Evolutionary conservation across 2,888 invertebrate species (phyloP), one percentile per base, ranked within the genome.

Genomic region (Isoperla grammatica): DNA sequence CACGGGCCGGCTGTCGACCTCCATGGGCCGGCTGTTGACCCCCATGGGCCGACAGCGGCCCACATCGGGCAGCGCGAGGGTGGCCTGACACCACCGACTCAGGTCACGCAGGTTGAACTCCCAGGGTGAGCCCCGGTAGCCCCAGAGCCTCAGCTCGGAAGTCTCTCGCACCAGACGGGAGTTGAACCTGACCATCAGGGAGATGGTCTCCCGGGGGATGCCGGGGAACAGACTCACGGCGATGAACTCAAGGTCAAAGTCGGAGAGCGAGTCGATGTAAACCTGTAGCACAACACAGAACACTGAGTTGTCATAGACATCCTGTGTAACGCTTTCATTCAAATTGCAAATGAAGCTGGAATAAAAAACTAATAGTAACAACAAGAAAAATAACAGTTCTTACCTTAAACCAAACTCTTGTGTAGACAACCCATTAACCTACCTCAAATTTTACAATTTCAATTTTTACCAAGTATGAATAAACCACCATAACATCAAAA

Each of bases 81-180:
- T 29, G 29, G 29, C 29, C 68, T 95, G 87, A 71, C 93, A 93
- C 96, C 96, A 98, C 66, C 98, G 83, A 61, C 88, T 85, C 66
- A 99, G 80, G 72, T 99, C 99, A 68, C 99, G 82, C 49, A 99
- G 78, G 77, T 99, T 99, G 77, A 97, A 93, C 75, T 99, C 98
- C 88, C 93, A 98, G 0, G 97, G 97, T 0, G 90, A 85, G 0
- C 97, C 96, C 69, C 78, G 82, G 53, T 54, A 50, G 0, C 89
- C 95, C 82, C 91, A 93, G 1, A 72, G 70, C 60, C 82, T 80
- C 67, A 82, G 73, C 43, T 79, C 77, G 1, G 82, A 79, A 12
- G 88, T 81, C 69, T 87, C 85, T 11, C 78, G 72, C 0, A 82
- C 80, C 3, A 93, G 73, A 71, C 77, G 77, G 62, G 83, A 80